Evolutionary conservation across 2,113 vertebrate genomes (phyloP).

Genomic region (Etheostoma cragini): DNA sequence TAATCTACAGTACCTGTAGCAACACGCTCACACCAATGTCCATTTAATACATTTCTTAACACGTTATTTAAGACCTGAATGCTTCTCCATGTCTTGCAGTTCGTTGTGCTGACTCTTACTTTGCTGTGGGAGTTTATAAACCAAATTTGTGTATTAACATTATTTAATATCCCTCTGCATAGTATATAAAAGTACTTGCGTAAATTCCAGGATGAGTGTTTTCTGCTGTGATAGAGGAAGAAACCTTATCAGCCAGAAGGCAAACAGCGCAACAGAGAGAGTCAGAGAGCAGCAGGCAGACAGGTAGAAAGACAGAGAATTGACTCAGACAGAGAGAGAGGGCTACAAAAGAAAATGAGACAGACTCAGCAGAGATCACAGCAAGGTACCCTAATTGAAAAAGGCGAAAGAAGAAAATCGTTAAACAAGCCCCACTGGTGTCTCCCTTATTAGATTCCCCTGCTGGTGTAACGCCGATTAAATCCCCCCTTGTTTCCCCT

Average conservation of each 20-base stretch:
- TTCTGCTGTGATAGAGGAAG: not conserved
- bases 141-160: constrained; percentile 3
- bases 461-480: constrained; percentile 75
- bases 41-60: not conserved
- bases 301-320: constrained; percentile 41
- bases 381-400: constrained; percentile 77
- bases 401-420: constrained; percentile 76
- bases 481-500: constrained; percentile 73
- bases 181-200: not conserved
- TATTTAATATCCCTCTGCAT: constrained; percentile 9
- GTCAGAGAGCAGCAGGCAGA: constrained; percentile 32
- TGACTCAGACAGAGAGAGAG: constrained; percentile 37
- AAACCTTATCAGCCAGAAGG: not conserved
- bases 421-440: constrained; percentile 81
- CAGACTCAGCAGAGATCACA: constrained; percentile 70
- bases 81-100: not conserved
- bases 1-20: not conserved
- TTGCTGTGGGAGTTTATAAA: constrained; percentile 8
- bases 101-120: not conserved
- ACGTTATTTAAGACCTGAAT: not conserved
- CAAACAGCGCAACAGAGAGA: constrained; percentile 15
- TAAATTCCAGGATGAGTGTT: not conserved
- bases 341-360: constrained; percentile 30
- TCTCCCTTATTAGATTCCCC: constrained; percentile 79
- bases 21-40: not conserved